Percentiles rank a stretch among this genome's conserved stretches.
phyloP scores from a whole-genome alignment of 2,113 vertebrate genomes.

The Podarcis cretensis region DNA sequence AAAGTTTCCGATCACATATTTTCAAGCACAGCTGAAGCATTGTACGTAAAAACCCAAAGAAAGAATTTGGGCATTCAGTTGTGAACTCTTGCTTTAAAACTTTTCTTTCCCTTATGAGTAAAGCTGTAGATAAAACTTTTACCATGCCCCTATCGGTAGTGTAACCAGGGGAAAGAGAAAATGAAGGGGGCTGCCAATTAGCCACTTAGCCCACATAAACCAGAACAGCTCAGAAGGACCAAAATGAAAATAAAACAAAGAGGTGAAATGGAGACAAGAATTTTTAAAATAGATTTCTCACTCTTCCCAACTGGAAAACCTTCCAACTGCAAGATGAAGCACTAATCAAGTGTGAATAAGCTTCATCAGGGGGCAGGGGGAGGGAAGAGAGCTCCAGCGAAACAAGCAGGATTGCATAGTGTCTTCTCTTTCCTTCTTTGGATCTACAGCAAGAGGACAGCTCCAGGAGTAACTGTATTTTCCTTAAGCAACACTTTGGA shows the following conservation, averaged over 20 bases:
- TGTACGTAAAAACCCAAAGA: background rate
- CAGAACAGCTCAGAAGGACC: background rate
- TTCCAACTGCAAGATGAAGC: background rate
- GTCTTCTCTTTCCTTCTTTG: background rate
- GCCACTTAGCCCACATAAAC: background rate
- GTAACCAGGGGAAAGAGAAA: background rate
- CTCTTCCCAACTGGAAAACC: background rate
- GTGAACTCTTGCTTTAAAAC: background rate
- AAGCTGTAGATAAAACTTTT: background rate
- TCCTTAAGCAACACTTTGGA: too few relatives aligned
- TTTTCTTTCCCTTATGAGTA: background rate
- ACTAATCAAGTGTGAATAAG: background rate
- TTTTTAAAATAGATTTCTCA: background rate
- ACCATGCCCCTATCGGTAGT: background rate
- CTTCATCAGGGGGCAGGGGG: too few relatives aligned
- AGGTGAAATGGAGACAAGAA: background rate
- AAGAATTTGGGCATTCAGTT: background rate
- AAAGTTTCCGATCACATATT: background rate
- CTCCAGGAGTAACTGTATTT: too few relatives aligned
- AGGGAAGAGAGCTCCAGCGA: background rate
- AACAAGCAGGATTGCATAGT: background rate
- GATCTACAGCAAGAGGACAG: background rate
- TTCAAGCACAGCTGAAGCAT: background rate
- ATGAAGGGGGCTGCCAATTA: too few relatives aligned
- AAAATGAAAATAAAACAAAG: background rate